A percentile compares a stretch with the other conserved stretches of the same genome.
These are phyloP conservation scores for Corythoichthys haematopterus DNA, from an alignment of 2,113 vertebrate species.

Conservation along the genomic window DNA sequence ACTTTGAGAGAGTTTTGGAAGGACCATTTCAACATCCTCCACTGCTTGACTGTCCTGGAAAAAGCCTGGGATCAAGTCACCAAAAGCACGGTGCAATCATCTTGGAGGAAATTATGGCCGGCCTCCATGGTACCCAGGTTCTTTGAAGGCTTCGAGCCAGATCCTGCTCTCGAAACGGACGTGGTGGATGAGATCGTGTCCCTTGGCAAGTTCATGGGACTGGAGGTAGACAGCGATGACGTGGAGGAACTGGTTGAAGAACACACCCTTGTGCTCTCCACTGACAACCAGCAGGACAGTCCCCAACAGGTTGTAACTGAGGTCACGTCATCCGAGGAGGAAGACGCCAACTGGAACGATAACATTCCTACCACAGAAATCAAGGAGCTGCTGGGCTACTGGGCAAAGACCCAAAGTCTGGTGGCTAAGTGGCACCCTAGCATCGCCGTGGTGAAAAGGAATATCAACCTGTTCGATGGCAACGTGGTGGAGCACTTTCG, in stretches of 20 bases:
- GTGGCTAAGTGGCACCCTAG: conserved; percentile 3
- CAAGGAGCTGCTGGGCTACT: conserved; percentile 2
- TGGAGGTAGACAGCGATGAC: conserved; percentile 5
- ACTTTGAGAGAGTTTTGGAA: conserved; percentile 10
- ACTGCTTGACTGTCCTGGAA: conserved; percentile 1
- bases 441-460: neutral
- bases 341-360: conserved; percentile 4
- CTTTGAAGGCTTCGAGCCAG: neutral
- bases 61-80: conserved; percentile 3
- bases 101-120: conserved; percentile 8
- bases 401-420: conserved; percentile 4
- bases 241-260: conserved; percentile 8
- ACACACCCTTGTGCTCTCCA: conserved; percentile 1
- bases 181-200: conserved; percentile 7
- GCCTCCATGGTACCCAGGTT: neutral
- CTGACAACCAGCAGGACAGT: neutral
- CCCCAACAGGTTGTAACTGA: neutral
- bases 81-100: neutral
- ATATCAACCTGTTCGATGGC: conserved; percentile 2
- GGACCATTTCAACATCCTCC: conserved; percentile 8
- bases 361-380: conserved; percentile 1
- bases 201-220: conserved; percentile 9
- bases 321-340: neutral
- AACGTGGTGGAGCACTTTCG: conserved; percentile 6
- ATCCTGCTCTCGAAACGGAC: neutral